phyloP scores from a whole-genome alignment of 1,140 invertebrate genomes.

The Hyles vespertilio region DNA sequence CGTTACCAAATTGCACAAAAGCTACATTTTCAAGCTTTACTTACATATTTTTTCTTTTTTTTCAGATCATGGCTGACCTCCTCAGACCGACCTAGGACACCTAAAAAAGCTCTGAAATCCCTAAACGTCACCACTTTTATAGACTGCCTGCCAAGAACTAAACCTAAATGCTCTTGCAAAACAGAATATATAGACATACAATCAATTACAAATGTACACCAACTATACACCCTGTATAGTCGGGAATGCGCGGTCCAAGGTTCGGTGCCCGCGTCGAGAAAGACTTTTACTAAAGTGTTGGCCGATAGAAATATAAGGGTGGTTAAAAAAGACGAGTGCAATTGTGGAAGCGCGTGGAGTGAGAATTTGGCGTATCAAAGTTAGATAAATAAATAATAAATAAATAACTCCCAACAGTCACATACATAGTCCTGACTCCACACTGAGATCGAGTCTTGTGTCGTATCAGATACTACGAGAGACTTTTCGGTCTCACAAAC shows the following conservation, averaged over 20 bases:
- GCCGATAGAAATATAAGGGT: background rate
- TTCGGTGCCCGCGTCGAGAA: background rate
- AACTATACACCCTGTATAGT: conserved; percentile 1
- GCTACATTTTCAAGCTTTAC: too few species aligned
- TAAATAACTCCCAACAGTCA: too few species aligned
- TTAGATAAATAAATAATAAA: background rate
- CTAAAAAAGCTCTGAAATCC: conserved; percentile 2
- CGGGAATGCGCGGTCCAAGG: background rate
- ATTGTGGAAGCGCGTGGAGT: background rate
- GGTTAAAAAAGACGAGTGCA: background rate
- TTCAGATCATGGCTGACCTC: conserved; percentile 3
- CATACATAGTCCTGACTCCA: too few species aligned
- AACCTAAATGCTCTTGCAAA: background rate
- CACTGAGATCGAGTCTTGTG: too few species aligned
- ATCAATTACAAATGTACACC: background rate
- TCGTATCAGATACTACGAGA: too few species aligned
- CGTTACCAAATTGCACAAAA: too few species aligned
- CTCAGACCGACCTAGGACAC: background rate
- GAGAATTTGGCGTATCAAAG: background rate
- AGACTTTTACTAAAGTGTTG: conserved; percentile 3
- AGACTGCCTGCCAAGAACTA: background rate
- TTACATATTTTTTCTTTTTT: background rate
- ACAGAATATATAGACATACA: background rate
- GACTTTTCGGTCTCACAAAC: too few species aligned
- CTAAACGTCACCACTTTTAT: conserved; percentile 5